Evolutionary conservation across 2,888 invertebrate genomes (phyloP).

Genomic region (Pegoplata infirma): DNA sequence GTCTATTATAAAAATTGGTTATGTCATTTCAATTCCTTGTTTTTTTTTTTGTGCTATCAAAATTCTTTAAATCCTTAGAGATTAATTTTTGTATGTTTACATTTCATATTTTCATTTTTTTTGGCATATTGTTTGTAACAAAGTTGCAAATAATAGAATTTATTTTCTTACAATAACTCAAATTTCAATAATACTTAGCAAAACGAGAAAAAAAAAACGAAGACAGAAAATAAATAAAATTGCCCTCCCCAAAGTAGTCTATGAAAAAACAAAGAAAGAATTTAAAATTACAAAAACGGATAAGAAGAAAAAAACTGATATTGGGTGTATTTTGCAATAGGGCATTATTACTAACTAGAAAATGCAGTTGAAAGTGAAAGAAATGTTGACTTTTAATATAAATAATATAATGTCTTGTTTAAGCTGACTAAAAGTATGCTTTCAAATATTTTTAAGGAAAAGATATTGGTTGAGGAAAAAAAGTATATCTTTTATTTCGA

Average conservation of each 20-base stretch:
- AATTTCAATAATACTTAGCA: constrained; percentile 47
- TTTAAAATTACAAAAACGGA: constrained; percentile 15
- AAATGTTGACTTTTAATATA: constrained; percentile 49
- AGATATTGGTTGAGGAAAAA: constrained; percentile 1
- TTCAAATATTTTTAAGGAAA: constrained; percentile 6
- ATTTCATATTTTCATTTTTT: constrained; percentile 22
- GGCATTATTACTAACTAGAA: constrained; percentile 36
- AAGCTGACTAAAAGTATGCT: constrained; percentile 30
- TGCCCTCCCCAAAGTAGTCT: constrained; percentile 20
- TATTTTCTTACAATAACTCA: constrained; percentile 58
- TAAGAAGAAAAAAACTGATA: constrained; percentile 14
- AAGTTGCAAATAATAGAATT: constrained; percentile 54
- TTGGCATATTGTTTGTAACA: constrained; percentile 28
- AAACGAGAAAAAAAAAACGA: neutral
- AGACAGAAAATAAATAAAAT: neutral
- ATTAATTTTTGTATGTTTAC: constrained; percentile 58
- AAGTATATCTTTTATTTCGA: neutral
- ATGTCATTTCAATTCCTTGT: constrained; percentile 42
- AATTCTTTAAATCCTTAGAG: constrained; percentile 51
- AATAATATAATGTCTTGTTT: constrained; percentile 20
- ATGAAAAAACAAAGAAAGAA: neutral
- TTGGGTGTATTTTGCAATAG: constrained; percentile 4
- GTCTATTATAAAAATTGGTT: constrained; percentile 17
- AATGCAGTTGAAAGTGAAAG: constrained; percentile 48
- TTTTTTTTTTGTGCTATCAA: too few species aligned